Evolutionary conservation across 2,113 vertebrate genomes (phyloP).

Genomic region (Rhinichthys klamathensis): DNA sequence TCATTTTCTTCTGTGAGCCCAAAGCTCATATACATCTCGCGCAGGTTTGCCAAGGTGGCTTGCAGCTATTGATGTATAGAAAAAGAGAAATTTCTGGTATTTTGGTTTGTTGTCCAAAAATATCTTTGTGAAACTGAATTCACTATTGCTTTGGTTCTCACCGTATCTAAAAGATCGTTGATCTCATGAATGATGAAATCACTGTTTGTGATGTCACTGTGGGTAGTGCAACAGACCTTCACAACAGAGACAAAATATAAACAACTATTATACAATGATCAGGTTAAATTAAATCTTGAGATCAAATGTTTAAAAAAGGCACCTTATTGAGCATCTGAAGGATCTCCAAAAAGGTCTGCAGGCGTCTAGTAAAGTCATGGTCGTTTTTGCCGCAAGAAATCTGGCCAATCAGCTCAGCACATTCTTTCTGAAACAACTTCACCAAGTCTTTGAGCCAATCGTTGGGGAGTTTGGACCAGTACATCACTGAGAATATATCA

Average conservation of each 20-base stretch:
- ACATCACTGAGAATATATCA: slow-evolving; percentile 43
- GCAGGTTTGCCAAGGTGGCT: background rate
- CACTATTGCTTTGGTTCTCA: slow-evolving; percentile 40
- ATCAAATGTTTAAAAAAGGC: background rate
- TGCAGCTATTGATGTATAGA: slow-evolving; percentile 1
- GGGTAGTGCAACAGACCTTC: slow-evolving; percentile 47
- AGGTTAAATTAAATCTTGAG: background rate
- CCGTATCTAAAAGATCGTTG: slow-evolving; percentile 29
- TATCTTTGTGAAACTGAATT: too few relatives aligned
- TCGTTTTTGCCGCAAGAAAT: background rate
- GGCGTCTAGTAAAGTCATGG: background rate
- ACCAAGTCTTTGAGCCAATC: slow-evolving; percentile 53
- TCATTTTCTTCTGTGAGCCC: background rate
- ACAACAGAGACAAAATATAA: slow-evolving; percentile 22
- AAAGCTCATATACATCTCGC: too few relatives aligned
- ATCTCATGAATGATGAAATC: slow-evolving; percentile 57
- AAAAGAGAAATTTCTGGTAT: background rate
- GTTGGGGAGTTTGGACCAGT: slow-evolving; percentile 56
- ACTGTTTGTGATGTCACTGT: slow-evolving; percentile 9
- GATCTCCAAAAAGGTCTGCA: slow-evolving; percentile 1
- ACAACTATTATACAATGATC: background rate
- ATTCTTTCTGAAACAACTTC: slow-evolving; percentile 44
- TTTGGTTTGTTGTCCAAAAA: background rate
- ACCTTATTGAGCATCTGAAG: slow-evolving; percentile 56
- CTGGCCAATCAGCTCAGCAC: slow-evolving; percentile 27